phyloP scores from a whole-genome alignment of 2,888 invertebrate genomes.

The Syrphus vitripennis region DNA sequence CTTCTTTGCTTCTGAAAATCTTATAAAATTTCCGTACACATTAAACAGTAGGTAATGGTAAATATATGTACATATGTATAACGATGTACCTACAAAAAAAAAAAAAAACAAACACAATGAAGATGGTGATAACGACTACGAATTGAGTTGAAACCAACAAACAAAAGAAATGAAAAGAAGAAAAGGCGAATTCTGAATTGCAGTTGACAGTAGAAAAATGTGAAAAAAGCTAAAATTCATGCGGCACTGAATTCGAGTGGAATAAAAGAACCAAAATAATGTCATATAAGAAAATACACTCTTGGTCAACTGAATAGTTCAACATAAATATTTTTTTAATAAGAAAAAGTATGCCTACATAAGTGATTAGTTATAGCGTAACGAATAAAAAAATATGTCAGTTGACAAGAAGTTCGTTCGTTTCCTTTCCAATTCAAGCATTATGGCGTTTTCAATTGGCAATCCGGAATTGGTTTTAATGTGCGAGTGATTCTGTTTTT shows the following conservation, averaged over 20 bases:
- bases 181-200: not conserved
- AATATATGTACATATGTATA: not conserved
- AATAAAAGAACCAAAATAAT: not conserved
- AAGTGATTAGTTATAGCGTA: too few species aligned
- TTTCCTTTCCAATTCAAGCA: too few species aligned
- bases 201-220: not conserved
- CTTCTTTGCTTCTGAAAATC: not conserved
- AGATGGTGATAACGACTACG: not conserved
- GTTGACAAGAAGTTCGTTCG: too few species aligned
- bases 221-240: conserved; percentile 12
- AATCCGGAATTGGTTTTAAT: too few species aligned
- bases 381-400: too few species aligned
- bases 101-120: not conserved
- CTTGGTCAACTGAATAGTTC: not conserved
- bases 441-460: too few species aligned
- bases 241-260: not conserved
- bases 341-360: too few species aligned
- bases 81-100: not conserved
- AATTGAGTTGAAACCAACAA: not conserved
- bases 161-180: not conserved
- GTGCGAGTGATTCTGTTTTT: too few species aligned
- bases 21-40: not conserved
- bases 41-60: not conserved
- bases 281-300: not conserved
- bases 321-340: not conserved